phyloP scores from a whole-genome alignment of 92 coral and sea anemone species.

The Diadumene lineata region DNA sequence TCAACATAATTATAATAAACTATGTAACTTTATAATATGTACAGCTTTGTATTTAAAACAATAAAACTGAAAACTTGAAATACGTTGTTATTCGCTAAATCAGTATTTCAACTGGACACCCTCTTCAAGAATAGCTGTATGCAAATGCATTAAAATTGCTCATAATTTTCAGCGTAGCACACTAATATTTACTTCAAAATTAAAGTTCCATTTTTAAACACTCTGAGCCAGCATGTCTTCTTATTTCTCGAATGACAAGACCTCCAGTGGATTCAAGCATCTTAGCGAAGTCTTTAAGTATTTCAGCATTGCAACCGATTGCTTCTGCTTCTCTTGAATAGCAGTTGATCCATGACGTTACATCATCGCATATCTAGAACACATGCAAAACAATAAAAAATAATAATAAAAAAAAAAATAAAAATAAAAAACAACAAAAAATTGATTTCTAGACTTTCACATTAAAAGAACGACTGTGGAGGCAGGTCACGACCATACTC shows the following conservation, averaged over 20 bases:
- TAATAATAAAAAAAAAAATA: background rate
- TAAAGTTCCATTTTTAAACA: constrained; percentile 34
- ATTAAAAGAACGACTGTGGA: no score
- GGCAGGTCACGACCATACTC: no score
- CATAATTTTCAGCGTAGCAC: background rate
- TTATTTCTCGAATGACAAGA: constrained; percentile 26
- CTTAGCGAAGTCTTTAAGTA: constrained; percentile 13
- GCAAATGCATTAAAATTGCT: no score
- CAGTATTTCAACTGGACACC: no score
- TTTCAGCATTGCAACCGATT: constrained; percentile 22
- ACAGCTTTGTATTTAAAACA: no score
- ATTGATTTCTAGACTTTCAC: no score
- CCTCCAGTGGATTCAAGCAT: constrained; percentile 16
- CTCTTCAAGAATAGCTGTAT: no score
- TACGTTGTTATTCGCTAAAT: no score
- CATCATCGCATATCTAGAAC: constrained; percentile 39
- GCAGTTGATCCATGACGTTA: constrained; percentile 31
- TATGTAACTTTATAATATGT: no score
- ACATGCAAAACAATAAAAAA: background rate
- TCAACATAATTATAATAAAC: no score
- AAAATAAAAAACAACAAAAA: no score
- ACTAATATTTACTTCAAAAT: background rate
- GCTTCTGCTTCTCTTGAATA: constrained; percentile 13
- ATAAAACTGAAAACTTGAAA: no score
- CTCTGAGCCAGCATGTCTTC: constrained; percentile 24